Evolutionary conservation across 2,113 vertebrate species (phyloP), one percentile per base, ranked within the genome.

Genomic region (Lepus americanus): DNA sequence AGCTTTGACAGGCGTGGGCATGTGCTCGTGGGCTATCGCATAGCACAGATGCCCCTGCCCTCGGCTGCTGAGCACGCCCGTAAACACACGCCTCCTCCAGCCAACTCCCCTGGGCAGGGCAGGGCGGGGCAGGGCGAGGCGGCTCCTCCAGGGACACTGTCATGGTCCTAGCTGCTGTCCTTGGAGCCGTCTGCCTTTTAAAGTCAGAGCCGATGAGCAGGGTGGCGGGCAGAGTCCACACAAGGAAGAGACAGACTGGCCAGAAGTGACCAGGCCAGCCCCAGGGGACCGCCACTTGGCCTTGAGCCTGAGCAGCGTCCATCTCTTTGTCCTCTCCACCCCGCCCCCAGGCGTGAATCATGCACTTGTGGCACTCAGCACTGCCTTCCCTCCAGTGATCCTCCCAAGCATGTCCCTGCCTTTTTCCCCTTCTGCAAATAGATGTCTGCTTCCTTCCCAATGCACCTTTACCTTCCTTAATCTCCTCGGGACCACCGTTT

Each of bases 1-100:
- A 94, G 95, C 81, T 85, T 79, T 99, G 99, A 99, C 89, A 98
- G 99, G 98, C 98, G 90, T 69, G 80, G 94, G 89, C 99, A 96
- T 97, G 97, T 98, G 99, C 92, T 88, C 0, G 53, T 72, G 17
- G 11, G 97, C n/a, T 91, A 0, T 31, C 90, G 25, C 80, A 90
- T 94, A 86, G 85, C 92, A 51, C 61, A 7, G 82, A 64, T 39
- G 92, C 39, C 88, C 96, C 0, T 16, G 6, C 64, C 97, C 95
- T 59, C 82, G 1, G 39, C 96, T n/a, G 73, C 94, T 14, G 3
- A 55, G 66, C 16, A 23, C 77, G 74, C 84, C 86, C 0, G 29
- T 59, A 20, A 95, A 67, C 61, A 87, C 31, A 95, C 0, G 14
- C 36, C 44, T 3, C 90, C 1, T 2, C 63, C 44, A n/a, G 59